phyloP scores from a whole-genome alignment of 2,113 vertebrate genomes.

The Periophthalmus modestus region DNA sequence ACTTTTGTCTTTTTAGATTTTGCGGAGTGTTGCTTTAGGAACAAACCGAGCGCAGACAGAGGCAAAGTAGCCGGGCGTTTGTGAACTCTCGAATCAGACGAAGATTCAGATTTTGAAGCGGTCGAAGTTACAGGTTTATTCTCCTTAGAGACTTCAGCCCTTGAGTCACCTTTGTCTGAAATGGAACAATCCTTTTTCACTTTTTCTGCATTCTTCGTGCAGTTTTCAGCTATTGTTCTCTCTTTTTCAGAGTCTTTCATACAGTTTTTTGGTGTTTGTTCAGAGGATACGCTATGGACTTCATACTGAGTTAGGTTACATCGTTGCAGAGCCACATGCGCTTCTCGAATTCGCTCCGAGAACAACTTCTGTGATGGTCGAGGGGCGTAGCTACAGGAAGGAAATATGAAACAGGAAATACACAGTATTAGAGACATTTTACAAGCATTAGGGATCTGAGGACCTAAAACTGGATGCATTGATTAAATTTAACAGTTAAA shows the following conservation, averaged over 20 bases:
- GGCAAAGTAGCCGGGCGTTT: constrained; percentile 65
- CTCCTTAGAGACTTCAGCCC: background rate
- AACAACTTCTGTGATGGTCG: constrained; percentile 59
- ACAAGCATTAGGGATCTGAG: background rate
- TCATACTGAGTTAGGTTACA: constrained; percentile 52
- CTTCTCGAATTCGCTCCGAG: constrained; percentile 70
- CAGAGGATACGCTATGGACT: background rate
- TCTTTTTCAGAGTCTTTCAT: constrained; percentile 2
- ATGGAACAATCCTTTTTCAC: constrained; percentile 1
- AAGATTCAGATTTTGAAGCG: background rate
- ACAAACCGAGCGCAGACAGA: constrained; percentile 73
- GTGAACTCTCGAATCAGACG: constrained; percentile 29
- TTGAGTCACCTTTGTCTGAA: background rate
- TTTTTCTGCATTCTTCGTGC: constrained; percentile 3
- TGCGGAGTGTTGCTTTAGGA: constrained; percentile 70
- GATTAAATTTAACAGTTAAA: background rate
- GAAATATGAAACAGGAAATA: constrained; percentile 18
- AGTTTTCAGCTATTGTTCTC: background rate
- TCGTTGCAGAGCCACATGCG: constrained; percentile 65
- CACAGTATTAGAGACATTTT: constrained; percentile 23
- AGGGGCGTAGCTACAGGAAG: constrained; percentile 28
- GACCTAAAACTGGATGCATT: background rate
- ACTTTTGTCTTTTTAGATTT: constrained; percentile 59
- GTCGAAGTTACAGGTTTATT: background rate
- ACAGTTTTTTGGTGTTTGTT: constrained; percentile 18